Conservation (phyloP, 2,113 vertebrate species). For the Austrofundulus limnaeus region DNA sequence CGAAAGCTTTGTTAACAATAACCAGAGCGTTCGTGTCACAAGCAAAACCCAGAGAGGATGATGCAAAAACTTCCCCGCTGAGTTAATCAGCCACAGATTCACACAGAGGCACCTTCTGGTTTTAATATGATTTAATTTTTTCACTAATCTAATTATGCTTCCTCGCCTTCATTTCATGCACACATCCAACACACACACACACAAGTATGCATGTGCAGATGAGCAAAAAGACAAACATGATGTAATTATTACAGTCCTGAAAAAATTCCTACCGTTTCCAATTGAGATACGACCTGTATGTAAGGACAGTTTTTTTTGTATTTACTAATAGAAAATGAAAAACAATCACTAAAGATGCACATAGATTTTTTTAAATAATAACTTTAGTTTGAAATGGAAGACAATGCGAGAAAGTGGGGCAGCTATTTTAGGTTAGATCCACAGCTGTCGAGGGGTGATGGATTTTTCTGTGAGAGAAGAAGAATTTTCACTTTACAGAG, state of each 20-base stretch:
- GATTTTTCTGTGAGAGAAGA: slow-evolving; percentile 14
- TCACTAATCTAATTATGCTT: slow-evolving; percentile 50
- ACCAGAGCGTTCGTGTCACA: slow-evolving; percentile 12
- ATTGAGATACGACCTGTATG: slow-evolving; percentile 56
- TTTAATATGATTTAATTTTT: slow-evolving; percentile 48
- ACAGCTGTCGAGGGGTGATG: slow-evolving; percentile 10
- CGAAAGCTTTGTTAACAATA: slow-evolving; percentile 24
- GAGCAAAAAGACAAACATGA: slow-evolving; percentile 63
- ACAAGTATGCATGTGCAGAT: slow-evolving; percentile 23
- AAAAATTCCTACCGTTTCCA: slow-evolving; percentile 61
- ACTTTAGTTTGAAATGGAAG: slow-evolving; percentile 9
- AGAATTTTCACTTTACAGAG: slow-evolving; percentile 19
- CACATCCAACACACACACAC: slow-evolving; percentile 7
- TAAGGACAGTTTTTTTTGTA: slow-evolving; percentile 27
- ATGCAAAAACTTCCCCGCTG: slow-evolving; percentile 6
- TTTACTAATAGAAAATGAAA: slow-evolving; percentile 32
- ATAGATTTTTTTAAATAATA: background rate
- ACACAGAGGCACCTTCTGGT: slow-evolving; percentile 41
- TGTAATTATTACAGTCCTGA: slow-evolving; percentile 68
- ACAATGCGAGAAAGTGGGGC: slow-evolving; percentile 4
- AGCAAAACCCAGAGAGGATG: slow-evolving; percentile 12
- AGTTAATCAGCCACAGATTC: slow-evolving; percentile 36
- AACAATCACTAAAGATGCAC: slow-evolving; percentile 20
- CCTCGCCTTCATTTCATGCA: slow-evolving; percentile 18
- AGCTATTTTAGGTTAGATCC: background rate